A percentile compares a stretch with the other conserved stretches of the same genome.
These are phyloP conservation scores for Mimachlamys varia DNA, from an alignment of 2,888 invertebrate species.

Conservation along the genomic window DNA sequence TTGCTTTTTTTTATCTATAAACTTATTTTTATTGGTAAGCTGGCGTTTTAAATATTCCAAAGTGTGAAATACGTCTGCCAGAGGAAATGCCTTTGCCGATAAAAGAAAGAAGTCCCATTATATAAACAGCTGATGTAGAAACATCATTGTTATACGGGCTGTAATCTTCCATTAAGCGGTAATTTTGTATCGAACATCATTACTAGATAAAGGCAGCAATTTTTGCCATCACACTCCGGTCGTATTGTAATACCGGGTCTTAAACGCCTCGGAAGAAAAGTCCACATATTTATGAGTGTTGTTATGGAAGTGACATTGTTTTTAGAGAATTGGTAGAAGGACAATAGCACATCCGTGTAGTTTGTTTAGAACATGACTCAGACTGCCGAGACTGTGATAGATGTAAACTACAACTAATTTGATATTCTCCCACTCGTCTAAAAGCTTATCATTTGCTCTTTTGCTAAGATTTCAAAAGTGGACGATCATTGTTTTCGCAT, in stretches of 20 bases:
- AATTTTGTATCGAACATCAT: not conserved
- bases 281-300: not conserved
- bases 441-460: not conserved
- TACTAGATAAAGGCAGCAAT: not conserved
- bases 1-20: no score
- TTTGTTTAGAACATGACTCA: not conserved
- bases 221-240: not conserved
- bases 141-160: not conserved
- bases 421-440: not conserved
- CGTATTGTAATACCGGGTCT: not conserved
- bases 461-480: no score
- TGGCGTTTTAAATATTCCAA: not conserved
- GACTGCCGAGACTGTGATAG: not conserved
- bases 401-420: not conserved
- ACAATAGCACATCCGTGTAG: not conserved
- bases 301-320: not conserved
- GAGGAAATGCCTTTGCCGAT: not conserved
- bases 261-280: not conserved
- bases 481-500: no score
- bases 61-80: not conserved
- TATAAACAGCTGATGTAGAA: not conserved
- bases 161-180: not conserved
- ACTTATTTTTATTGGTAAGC: not conserved
- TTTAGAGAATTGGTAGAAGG: not conserved
- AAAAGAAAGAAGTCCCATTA: not conserved